These are phyloP conservation scores for Amphiprion clarkii DNA, from an alignment of 2,797 vertebrate genomes.

Conservation along the genomic window DNA sequence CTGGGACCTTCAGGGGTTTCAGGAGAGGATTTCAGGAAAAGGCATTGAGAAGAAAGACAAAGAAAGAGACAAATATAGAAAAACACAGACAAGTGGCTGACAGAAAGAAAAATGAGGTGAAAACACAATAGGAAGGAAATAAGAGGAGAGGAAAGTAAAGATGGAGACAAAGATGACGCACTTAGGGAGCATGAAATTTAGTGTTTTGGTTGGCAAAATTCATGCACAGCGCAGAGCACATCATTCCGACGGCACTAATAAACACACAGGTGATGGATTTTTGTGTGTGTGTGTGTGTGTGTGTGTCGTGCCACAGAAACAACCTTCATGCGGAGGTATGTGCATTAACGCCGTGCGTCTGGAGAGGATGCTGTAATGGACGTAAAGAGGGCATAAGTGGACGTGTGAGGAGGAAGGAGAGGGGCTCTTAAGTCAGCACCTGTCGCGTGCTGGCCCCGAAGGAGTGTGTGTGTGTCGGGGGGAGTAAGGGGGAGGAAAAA, in stretches of 20 bases:
- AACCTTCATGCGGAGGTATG: constrained; percentile 14
- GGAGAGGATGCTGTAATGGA: constrained; percentile 64
- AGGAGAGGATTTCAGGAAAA: constrained; percentile 41
- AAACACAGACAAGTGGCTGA: constrained; percentile 49
- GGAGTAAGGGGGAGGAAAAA: constrained; percentile 39
- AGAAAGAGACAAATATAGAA: constrained; percentile 49
- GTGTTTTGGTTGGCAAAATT: constrained; percentile 33
- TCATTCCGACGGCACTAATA: constrained; percentile 78
- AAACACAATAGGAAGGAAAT: constrained; percentile 50
- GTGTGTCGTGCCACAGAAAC: constrained; percentile 21
- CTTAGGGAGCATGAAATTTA: constrained; percentile 16
- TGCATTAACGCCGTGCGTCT: constrained; percentile 21
- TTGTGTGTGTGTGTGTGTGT: constrained; percentile 34
- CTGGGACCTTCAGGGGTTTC: constrained; percentile 53
- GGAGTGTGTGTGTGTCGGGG: constrained; percentile 39
- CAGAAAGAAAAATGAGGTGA: constrained; percentile 57
- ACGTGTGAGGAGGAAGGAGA: constrained; percentile 66
- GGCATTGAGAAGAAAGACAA: constrained; percentile 27
- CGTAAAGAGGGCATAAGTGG: constrained; percentile 69
- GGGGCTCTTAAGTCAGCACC: constrained; percentile 82
- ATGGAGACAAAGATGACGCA: constrained; percentile 14
- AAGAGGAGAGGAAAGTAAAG: constrained; percentile 15
- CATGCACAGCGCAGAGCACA: constrained; percentile 80
- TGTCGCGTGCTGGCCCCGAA: constrained; percentile 78
- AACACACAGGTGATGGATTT: constrained; percentile 70